Evolutionary conservation across 2,113 vertebrate species (phyloP).

Genomic region (Varanus salvator): DNA sequence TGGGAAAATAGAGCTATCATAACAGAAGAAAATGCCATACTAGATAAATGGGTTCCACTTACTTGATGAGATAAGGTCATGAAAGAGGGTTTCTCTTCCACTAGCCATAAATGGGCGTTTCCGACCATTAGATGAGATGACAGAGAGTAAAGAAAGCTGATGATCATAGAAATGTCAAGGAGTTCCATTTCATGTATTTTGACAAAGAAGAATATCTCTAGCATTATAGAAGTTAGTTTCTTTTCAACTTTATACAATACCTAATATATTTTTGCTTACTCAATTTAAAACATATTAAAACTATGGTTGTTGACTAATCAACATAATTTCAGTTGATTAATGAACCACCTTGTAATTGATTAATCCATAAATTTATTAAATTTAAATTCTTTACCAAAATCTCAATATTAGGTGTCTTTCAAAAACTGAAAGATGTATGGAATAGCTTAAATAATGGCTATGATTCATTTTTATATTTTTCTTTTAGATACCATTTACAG

Average conservation of each 20-base stretch:
- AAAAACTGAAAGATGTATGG: neutral
- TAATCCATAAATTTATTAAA: no score
- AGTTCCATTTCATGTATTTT: neutral
- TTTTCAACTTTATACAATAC: neutral
- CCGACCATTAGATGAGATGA: neutral
- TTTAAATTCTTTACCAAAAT: neutral
- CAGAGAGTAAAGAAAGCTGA: neutral
- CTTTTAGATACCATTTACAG: neutral
- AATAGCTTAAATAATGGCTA: neutral
- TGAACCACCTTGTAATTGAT: neutral
- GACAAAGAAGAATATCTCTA: neutral
- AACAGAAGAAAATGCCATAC: neutral
- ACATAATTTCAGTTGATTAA: neutral
- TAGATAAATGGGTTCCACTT: neutral
- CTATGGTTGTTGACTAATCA: neutral
- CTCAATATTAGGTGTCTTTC: neutral
- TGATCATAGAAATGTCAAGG: neutral
- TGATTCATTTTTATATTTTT: rapidly evolving
- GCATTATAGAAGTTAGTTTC: neutral
- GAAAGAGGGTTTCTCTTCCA: slow-evolving; percentile 3
- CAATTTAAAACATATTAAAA: neutral
- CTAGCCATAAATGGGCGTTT: neutral
- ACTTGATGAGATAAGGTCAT: neutral
- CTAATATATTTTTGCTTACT: neutral
- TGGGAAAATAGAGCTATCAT: neutral